Base-by-base conservation (phyloP, 2,113 vertebrate species). In the Taurulus bubalis region DNA sequence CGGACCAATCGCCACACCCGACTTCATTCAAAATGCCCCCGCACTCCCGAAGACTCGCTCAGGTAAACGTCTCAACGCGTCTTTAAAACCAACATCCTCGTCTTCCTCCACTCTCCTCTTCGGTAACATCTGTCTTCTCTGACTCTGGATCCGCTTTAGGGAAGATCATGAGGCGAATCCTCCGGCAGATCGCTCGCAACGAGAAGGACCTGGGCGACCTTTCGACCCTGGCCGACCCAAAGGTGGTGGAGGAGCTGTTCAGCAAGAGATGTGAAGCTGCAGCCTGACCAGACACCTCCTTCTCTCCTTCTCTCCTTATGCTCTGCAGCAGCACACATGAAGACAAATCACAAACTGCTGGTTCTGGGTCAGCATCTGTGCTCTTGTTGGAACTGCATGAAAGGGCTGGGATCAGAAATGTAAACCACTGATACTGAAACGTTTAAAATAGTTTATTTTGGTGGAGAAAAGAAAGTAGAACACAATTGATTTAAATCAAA, bases 1-100 rank as follows among this genome's bases (percentile, higher is more conserved):
- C 40, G 96, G 96, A 70, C 96, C 96, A 26, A 96, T 96, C 53
- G 96, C 96, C 12, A 96, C 95, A 0, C 96, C 96, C 18, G 96
- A 96, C 90, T 96, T 95, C 74, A 95, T 96, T 32, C 96, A 96
- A 59, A 95, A 96, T 49, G 96, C 96, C 51, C 96, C 96, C 0
- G 93, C 87, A 5, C 94, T 96, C 36, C 96, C 96, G 0, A 96
- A 96, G 87, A 96, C 96, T 3, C 95, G 95, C 63, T 96, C 96
- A 94, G 96, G 96, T 96, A 92, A 84, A 83, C 14, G 20, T 3
- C 24, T 45, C n/a, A 20, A 22, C 56, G 12, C 49, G 4, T 71
- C 36, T 18, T 15, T 15, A 71, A 28, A 60, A 14, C 42, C 24
- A 2, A 3, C 60, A 16, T 10, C 73, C 55, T 49, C 47, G 18